Conservation (phyloP, 2,113 vertebrate genomes). For the Narcine bancroftii region DNA sequence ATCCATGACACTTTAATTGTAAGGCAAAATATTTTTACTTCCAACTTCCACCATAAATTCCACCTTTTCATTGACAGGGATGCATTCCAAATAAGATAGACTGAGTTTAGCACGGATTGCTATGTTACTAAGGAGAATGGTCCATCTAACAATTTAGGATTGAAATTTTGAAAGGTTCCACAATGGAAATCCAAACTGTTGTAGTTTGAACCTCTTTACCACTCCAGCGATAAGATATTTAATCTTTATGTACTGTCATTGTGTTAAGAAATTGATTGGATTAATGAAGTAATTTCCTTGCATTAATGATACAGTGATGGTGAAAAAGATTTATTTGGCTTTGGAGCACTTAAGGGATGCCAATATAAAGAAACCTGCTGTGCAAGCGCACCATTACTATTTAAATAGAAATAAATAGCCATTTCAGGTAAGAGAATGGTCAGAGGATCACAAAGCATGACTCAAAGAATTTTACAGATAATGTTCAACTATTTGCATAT, state of each 20-base stretch:
- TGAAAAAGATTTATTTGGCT: too few species aligned
- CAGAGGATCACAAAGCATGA: too few species aligned
- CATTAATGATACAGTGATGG: too few species aligned
- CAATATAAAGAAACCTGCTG: too few species aligned
- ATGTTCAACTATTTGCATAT: too few species aligned
- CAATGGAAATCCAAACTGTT: neutral
- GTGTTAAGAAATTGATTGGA: neutral
- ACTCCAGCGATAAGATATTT: neutral
- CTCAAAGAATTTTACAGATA: too few species aligned
- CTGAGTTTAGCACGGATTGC: neutral
- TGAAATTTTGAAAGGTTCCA: neutral
- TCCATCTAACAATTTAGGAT: neutral
- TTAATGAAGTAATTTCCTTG: neutral
- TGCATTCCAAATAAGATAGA: neutral
- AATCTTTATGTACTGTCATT: neutral
- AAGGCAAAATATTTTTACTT: neutral
- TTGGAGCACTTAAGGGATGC: too few species aligned
- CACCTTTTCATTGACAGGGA: neutral
- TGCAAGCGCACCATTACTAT: too few species aligned
- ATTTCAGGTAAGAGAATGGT: too few species aligned
- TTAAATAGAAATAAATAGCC: too few species aligned
- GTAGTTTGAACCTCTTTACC: neutral
- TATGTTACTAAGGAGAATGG: neutral
- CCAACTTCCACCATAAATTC: neutral
- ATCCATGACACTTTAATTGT: neutral